phyloP scores from a whole-genome alignment of 92 coral and sea anemone species.

The Porites cylindrica region DNA sequence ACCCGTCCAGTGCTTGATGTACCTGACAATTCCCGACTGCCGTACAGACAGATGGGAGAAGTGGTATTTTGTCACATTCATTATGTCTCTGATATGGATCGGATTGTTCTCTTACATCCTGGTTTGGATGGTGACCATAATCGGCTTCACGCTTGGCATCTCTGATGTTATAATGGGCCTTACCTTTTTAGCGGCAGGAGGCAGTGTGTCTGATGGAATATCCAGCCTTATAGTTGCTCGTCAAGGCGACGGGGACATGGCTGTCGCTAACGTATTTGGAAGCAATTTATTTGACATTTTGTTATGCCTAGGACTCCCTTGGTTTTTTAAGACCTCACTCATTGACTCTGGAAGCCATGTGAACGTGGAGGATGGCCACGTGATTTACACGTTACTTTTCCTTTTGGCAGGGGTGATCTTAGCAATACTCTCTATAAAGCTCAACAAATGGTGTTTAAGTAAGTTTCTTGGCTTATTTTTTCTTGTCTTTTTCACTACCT shows the following conservation, averaged over 20 bases:
- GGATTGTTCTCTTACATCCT: conserved; percentile 71
- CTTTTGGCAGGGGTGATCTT: conserved; percentile 74
- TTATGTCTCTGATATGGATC: conserved; percentile 76
- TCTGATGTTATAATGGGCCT: conserved; percentile 91
- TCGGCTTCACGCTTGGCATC: conserved; percentile 82
- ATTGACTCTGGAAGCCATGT: conserved; percentile 59
- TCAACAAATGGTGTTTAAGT: conserved; percentile 76
- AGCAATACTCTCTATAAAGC: conserved; percentile 46
- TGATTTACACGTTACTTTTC: conserved; percentile 73
- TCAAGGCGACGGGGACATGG: conserved; percentile 91
- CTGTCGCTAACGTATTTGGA: conserved; percentile 80
- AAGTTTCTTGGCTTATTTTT: conserved; percentile 64
- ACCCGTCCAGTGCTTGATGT: conserved; percentile 62
- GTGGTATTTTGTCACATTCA: conserved; percentile 71
- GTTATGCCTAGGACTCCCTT: conserved; percentile 82
- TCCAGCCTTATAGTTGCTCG: conserved; percentile 88
- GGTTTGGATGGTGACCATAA: conserved; percentile 88
- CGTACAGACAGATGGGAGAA: conserved; percentile 77
- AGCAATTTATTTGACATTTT: conserved; percentile 88
- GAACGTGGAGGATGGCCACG: conserved; percentile 68
- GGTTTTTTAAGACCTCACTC: conserved; percentile 77
- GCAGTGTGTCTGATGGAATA: conserved; percentile 86
- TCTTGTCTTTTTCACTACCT: conserved; percentile 64
- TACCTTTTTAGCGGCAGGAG: conserved; percentile 85
- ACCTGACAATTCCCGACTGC: conserved; percentile 79